These are phyloP conservation scores for Elymnias hypermnestra DNA, from an alignment of 1,140 invertebrate genomes.

Conservation along the genomic window DNA sequence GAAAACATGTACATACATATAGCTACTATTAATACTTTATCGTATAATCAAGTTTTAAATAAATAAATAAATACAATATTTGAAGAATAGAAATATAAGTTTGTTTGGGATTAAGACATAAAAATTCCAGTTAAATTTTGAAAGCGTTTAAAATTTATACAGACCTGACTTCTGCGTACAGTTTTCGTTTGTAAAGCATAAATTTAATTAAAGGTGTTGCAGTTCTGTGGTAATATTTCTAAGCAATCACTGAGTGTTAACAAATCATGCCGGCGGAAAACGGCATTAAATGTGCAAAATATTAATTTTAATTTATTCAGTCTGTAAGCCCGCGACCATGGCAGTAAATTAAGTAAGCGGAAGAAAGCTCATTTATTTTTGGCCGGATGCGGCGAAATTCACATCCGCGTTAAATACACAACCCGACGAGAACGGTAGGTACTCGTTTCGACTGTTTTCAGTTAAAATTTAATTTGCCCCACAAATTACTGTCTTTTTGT, in stretches of 20 bases:
- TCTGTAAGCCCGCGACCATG: slow-evolving; percentile 41
- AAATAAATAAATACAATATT: too few species aligned
- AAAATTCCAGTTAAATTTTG: neutral
- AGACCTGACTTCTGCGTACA: too few species aligned
- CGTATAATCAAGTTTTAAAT: too few species aligned
- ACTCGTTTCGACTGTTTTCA: slow-evolving; percentile 60
- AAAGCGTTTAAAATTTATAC: neutral
- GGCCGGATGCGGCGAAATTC: slow-evolving; percentile 68
- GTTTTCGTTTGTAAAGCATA: neutral
- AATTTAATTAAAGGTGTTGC: slow-evolving; percentile 8
- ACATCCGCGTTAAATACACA: slow-evolving; percentile 74
- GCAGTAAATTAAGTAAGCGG: slow-evolving; percentile 72
- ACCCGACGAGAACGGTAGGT: slow-evolving; percentile 42
- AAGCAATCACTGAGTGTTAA: slow-evolving; percentile 31
- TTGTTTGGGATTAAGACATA: too few species aligned
- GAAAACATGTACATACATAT: too few species aligned
- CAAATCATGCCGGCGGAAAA: slow-evolving; percentile 44
- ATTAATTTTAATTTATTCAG: slow-evolving; percentile 70
- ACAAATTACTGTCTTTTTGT: slow-evolving; percentile 69
- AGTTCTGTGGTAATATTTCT: slow-evolving; percentile 18
- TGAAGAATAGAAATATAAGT: too few species aligned
- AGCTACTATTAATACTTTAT: too few species aligned
- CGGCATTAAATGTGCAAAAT: slow-evolving; percentile 54
- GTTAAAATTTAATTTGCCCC: slow-evolving; percentile 67
- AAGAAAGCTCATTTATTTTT: slow-evolving; percentile 75